Evolutionary conservation across 1,140 invertebrate species (phyloP).

Genomic region (Druon quercuslanigerum): DNA sequence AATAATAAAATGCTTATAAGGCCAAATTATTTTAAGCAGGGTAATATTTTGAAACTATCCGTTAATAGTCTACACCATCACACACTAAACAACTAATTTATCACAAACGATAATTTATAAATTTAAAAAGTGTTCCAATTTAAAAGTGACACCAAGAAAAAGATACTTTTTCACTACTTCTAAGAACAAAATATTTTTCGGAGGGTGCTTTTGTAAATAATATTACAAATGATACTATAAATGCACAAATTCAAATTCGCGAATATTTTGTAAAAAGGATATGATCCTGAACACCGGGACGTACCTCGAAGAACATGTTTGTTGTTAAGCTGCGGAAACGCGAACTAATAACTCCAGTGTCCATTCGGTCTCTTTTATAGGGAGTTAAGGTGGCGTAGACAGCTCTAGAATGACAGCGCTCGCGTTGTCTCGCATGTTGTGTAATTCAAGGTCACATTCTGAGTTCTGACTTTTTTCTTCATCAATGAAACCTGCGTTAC

Average conservation of each 20-base stretch:
- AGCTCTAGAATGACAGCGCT: conserved; percentile 52
- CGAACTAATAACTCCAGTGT: conserved; percentile 55
- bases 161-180: too few relatives aligned
- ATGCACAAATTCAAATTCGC: not conserved
- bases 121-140: too few relatives aligned
- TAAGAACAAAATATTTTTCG: too few relatives aligned
- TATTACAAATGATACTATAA: not conserved
- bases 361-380: conserved; percentile 56
- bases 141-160: too few relatives aligned
- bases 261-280: not conserved
- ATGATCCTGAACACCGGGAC: conserved; percentile 39
- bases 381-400: conserved; percentile 54
- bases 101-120: too few relatives aligned
- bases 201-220: not conserved
- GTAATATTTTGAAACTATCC: not conserved
- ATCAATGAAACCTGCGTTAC: conserved; percentile 54
- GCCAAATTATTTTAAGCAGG: too few relatives aligned
- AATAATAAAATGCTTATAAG: too few relatives aligned
- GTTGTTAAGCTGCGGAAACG: conserved; percentile 53
- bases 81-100: too few relatives aligned
- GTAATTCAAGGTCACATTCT: conserved; percentile 65
- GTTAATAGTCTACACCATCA: too few relatives aligned
- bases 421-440: conserved; percentile 57
- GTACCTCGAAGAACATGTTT: conserved; percentile 59
- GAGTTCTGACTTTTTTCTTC: conserved; percentile 46